Percentiles rank a stretch among this genome's conserved stretches.
These are phyloP conservation scores for Echinometra lucunter DNA, from an alignment of 53 echinoderm and acorn worm genomes.

Conservation along the genomic window DNA sequence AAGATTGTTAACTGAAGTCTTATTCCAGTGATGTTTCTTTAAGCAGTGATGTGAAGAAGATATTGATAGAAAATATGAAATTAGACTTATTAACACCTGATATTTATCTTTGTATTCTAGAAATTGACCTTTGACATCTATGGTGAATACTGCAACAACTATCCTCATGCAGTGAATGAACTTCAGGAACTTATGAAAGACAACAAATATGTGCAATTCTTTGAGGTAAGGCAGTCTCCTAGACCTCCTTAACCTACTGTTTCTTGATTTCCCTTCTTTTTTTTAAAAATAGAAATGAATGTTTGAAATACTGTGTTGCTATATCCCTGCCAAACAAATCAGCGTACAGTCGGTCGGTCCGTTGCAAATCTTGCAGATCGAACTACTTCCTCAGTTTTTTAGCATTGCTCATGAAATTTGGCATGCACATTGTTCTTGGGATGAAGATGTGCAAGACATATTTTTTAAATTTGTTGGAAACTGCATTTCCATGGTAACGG, in stretches of 20 bases:
- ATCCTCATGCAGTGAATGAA: conserved; percentile 75
- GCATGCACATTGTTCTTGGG: too few relatives aligned
- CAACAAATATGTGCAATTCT: conserved; percentile 86
- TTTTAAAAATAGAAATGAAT: not conserved
- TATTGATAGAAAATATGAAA: not conserved
- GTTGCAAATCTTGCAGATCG: too few relatives aligned
- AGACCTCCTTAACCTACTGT: not conserved
- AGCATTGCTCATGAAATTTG: too few relatives aligned
- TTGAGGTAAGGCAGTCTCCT: conserved; percentile 75
- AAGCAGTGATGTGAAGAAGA: not conserved
- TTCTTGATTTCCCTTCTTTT: not conserved
- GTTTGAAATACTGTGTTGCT: not conserved
- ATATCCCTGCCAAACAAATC: too few relatives aligned
- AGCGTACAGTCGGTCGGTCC: too few relatives aligned
- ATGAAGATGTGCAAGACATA: too few relatives aligned
- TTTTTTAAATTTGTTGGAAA: too few relatives aligned
- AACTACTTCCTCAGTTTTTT: too few relatives aligned
- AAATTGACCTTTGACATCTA: conserved; percentile 74
- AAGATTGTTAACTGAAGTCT: not conserved
- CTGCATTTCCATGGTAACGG: too few relatives aligned
- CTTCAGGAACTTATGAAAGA: conserved; percentile 77
- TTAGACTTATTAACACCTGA: not conserved
- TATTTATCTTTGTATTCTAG: conserved; percentile 22
- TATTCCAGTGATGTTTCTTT: not conserved
- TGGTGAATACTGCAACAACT: conserved; percentile 86